Conservation (phyloP, 2,113 vertebrate species). For the Grammomys dolichurus region DNA sequence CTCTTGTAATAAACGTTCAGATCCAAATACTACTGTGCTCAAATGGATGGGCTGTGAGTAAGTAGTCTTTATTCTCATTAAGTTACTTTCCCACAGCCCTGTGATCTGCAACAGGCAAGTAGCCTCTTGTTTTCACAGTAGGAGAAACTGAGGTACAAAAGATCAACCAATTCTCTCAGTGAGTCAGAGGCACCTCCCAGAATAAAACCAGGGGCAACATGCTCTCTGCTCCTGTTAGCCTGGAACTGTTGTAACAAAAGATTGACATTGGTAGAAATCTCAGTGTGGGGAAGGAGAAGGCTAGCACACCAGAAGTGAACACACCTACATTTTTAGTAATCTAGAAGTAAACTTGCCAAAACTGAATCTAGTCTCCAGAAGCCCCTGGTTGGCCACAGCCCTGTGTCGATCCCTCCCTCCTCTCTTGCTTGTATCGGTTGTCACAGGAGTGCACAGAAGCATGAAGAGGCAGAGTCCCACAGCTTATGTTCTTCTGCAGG, state of each 20-base stretch:
- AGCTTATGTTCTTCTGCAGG: background rate
- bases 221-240: slow-evolving; percentile 13
- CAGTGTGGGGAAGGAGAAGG: background rate
- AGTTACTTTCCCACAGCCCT: slow-evolving; percentile 57
- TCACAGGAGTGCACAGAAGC: background rate
- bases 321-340: background rate
- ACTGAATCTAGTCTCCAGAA: background rate
- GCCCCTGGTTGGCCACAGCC: background rate
- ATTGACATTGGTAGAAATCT: slow-evolving; percentile 1
- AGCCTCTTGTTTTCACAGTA: slow-evolving; percentile 37
- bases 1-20: background rate
- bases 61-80: background rate
- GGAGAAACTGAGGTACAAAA: slow-evolving; percentile 72
- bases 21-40: background rate
- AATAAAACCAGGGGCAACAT: background rate
- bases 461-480: background rate
- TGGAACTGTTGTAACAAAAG: background rate
- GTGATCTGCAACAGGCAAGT: slow-evolving; percentile 43
- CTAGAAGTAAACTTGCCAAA: background rate
- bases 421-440: background rate
- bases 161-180: slow-evolving; percentile 32
- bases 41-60: background rate
- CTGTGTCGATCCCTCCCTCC: background rate
- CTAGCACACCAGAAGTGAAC: background rate
- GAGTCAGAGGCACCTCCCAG: slow-evolving; percentile 67